Base-by-base conservation (phyloP, 2,797 vertebrate species). In the Pteropus rufus region DNA sequence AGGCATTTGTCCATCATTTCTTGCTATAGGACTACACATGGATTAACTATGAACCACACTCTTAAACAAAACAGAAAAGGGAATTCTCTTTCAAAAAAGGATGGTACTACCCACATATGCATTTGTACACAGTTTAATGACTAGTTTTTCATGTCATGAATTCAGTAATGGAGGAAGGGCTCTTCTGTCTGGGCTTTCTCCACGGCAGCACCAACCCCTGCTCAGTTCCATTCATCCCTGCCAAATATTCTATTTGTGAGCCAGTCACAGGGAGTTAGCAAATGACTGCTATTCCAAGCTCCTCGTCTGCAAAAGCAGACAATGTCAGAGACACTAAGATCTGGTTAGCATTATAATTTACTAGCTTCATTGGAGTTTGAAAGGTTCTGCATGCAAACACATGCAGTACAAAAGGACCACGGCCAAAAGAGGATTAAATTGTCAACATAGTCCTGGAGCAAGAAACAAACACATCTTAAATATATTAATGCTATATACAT, bases 341-440 rank as follows among this genome's bases (percentile, higher is more conserved):
- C n/a, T 94, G 89, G 83, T 92, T 95, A 94, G 85, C 84, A 91
- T 85, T 94, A 23, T 65, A 96, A 97, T 94, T 94, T 88, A 15
- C 96, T 90, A 60, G 60, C 0, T n/a, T 79, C 93, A n/a, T 18
- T 26, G 72, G 18, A 21, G n/a, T 73, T 60, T 82, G 80, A 87
- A 56, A 92, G 67, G 93, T 31, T 67, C 34, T 94, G 18, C 36
- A 75, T 93, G 95, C 12, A 96, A 83, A 44, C 24, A 8, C 89
- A 80, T 85, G 10, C 72, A 95, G 10, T 79, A 1, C 44, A 76
- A 72, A 89, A 83, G 52, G 21, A 10, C 5, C 31, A 72, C n/a
- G 10, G 24, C 10, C 14, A 41, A 60, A 81, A 95, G 85, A 76
- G 80, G 77, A 96, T 62, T 34, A 26, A 80, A 92, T 72, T 69